These are phyloP conservation scores for Sycophaga agraensis DNA, from an alignment of 1,140 invertebrate genomes.

Conservation along the genomic window DNA sequence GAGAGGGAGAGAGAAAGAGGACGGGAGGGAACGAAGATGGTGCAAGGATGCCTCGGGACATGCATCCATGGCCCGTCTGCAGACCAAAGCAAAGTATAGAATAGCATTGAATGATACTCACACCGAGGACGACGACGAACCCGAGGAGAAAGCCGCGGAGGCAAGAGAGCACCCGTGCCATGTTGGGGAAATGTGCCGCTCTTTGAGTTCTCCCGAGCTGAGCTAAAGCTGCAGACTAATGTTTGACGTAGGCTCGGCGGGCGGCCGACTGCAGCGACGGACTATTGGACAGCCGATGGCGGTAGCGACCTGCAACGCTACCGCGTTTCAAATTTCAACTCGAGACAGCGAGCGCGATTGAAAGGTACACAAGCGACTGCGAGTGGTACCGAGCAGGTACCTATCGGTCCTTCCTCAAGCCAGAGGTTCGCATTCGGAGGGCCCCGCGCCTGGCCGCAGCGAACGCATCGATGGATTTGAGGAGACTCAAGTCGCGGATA, in stretches of 20 bases:
- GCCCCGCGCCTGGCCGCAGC: no score
- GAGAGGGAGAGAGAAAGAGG: neutral
- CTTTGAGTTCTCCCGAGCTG: neutral
- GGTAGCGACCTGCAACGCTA: no score
- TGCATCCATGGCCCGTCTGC: neutral
- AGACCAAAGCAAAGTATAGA: neutral
- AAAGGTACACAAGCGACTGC: neutral
- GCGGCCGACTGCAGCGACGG: no score
- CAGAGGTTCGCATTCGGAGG: neutral
- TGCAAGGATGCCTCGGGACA: neutral
- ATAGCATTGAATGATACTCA: no score
- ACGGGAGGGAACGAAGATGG: neutral
- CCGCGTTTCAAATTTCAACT: neutral
- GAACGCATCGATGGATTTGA: no score
- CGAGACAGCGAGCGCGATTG: neutral
- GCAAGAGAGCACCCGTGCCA: slow-evolving; percentile 37
- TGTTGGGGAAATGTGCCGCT: no score
- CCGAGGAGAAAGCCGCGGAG: slow-evolving; percentile 40
- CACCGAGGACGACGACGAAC: slow-evolving; percentile 41
- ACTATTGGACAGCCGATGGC: no score
- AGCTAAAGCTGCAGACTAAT: neutral
- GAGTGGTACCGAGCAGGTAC: no score
- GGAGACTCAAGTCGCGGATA: no score
- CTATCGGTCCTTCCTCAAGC: neutral
- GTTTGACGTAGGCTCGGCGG: no score